Evolutionary conservation across 2,797 vertebrate species (phyloP).

Genomic region (Capromys pilorides): DNA sequence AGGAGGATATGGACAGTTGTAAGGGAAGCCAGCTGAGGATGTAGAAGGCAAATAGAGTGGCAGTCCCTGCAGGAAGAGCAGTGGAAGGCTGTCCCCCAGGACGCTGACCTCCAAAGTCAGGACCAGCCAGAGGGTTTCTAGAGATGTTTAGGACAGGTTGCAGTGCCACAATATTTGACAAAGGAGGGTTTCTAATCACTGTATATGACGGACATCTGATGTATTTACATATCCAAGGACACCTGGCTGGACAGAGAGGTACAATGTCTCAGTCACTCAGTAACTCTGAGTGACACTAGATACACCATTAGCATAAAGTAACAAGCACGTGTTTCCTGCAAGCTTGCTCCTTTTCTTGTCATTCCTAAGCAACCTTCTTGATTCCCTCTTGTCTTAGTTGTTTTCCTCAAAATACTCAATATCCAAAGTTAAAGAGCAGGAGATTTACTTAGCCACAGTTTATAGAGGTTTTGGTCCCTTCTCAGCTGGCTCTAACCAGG

Average conservation of each 20-base stretch:
- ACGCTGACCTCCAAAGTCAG: background rate
- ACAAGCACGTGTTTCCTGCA: background rate
- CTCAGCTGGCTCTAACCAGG: background rate
- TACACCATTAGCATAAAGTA: background rate
- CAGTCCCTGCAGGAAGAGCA: fast-evolving
- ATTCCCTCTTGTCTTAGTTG: background rate
- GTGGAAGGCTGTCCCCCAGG: background rate
- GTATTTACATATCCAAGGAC: background rate
- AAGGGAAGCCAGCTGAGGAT: background rate
- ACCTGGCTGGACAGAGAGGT: background rate
- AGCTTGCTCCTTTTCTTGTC: background rate
- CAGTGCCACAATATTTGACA: background rate
- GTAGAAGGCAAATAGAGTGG: background rate
- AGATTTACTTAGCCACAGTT: background rate
- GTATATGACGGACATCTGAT: background rate
- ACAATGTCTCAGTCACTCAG: background rate
- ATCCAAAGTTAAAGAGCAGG: background rate
- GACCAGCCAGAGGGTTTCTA: too few relatives aligned
- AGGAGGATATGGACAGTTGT: background rate
- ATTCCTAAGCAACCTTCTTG: background rate
- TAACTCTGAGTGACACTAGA: background rate
- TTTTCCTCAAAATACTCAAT: background rate
- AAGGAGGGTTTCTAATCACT: background rate
- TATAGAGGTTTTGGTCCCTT: background rate
- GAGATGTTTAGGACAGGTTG: background rate